Percentiles rank a stretch among this genome's conserved stretches.
phyloP scores from a whole-genome alignment of 2,888 invertebrate species.

The Microchrysa polita region DNA sequence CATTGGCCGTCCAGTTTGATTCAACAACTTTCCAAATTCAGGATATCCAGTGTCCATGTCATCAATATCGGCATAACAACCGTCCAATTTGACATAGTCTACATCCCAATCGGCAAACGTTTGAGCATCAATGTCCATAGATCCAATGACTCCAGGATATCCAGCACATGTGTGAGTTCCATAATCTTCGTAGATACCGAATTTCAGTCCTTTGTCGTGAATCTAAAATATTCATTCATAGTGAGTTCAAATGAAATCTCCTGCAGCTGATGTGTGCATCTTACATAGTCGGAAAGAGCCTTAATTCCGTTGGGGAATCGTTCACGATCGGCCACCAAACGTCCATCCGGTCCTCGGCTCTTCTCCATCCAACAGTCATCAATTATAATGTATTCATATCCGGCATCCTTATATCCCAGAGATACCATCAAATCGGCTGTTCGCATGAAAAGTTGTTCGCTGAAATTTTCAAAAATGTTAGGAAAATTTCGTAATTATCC shows the following conservation, averaged over 20 bases:
- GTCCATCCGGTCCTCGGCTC: slow-evolving; percentile 67
- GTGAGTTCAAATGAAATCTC: not conserved
- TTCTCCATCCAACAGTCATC: slow-evolving; percentile 82
- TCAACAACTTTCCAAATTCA: slow-evolving; percentile 74
- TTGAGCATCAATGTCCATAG: slow-evolving; percentile 74
- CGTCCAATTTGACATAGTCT: slow-evolving; percentile 84
- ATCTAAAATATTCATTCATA: slow-evolving; percentile 66
- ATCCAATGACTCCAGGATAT: slow-evolving; percentile 76
- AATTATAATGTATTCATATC: slow-evolving; percentile 78
- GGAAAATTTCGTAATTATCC: not conserved
- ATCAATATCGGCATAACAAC: slow-evolving; percentile 73
- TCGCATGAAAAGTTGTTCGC: slow-evolving; percentile 71
- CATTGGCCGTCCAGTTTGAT: slow-evolving; percentile 79
- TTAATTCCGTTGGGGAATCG: slow-evolving; percentile 81
- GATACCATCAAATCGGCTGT: slow-evolving; percentile 71
- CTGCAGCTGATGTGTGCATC: not conserved
- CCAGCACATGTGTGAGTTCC: slow-evolving; percentile 81
- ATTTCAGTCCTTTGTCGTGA: slow-evolving; percentile 75
- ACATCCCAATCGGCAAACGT: slow-evolving; percentile 82
- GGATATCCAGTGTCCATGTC: slow-evolving; percentile 75
- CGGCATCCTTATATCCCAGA: slow-evolving; percentile 75
- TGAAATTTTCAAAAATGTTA: slow-evolving; percentile 55
- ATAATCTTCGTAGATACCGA: slow-evolving; percentile 83
- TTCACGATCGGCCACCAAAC: slow-evolving; percentile 71
- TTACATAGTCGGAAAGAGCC: slow-evolving; percentile 75